phyloP scores from a whole-genome alignment of 2,888 invertebrate genomes.

The Acanthosoma haemorrhoidale region DNA sequence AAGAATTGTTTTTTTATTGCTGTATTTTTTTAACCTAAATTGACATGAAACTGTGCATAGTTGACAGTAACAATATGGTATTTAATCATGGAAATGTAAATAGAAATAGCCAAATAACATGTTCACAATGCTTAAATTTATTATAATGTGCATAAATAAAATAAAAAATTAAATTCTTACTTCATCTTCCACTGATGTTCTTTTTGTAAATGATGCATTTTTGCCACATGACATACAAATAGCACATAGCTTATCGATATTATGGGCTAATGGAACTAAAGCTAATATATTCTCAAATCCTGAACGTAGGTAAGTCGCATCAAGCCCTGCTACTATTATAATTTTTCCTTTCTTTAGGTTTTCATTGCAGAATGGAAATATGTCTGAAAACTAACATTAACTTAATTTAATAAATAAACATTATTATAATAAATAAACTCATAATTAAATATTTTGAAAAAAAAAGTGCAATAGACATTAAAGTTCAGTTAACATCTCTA shows the following conservation, averaged over 20 bases:
- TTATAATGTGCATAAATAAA: neutral
- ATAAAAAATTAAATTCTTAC: constrained; percentile 42
- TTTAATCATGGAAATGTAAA: too few relatives aligned
- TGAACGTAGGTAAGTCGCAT: constrained; percentile 53
- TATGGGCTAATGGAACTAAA: constrained; percentile 52
- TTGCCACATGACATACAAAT: constrained; percentile 53
- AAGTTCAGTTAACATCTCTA: too few relatives aligned
- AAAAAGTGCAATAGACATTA: too few relatives aligned
- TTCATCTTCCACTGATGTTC: constrained; percentile 48
- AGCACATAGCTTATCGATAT: constrained; percentile 51
- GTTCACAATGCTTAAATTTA: neutral
- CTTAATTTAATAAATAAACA: too few relatives aligned
- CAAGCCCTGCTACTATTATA: constrained; percentile 56
- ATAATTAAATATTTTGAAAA: too few relatives aligned
- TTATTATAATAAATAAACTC: too few relatives aligned
- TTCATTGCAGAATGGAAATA: constrained; percentile 50
- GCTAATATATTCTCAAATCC: constrained; percentile 49
- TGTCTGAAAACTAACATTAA: constrained; percentile 49
- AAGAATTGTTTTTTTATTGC: too few relatives aligned
- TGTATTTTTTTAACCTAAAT: too few relatives aligned
- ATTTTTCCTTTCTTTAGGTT: constrained; percentile 54
- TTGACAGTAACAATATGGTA: too few relatives aligned
- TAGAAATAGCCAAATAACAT: too few relatives aligned
- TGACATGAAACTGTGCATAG: too few relatives aligned
- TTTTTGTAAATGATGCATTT: constrained; percentile 52